A percentile compares a stretch with the other conserved stretches of the same genome.
Conservation (phyloP, 2,888 invertebrate genomes). For the Aspidiotus rigidus region DNA sequence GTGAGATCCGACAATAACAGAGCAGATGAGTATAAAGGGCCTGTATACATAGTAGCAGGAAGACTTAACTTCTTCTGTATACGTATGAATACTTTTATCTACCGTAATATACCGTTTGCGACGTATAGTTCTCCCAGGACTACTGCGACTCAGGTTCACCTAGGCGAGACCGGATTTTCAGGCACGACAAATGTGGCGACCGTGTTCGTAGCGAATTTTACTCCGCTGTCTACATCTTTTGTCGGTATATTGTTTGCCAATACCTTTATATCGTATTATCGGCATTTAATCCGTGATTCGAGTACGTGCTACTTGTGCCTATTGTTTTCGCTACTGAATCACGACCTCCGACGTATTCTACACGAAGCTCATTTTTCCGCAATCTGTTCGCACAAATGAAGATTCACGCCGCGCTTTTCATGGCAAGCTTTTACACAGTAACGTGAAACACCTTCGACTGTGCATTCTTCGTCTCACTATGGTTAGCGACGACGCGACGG, state of each 20-base stretch:
- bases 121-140: background rate
- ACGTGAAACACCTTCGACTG: too few species aligned
- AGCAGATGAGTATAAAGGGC: background rate
- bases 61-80: too few species aligned
- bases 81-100: background rate
- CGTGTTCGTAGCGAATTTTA: conserved; percentile 26
- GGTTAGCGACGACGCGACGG: too few species aligned
- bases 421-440: too few species aligned
- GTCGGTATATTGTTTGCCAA: conserved; percentile 28
- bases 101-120: background rate
- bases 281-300: conserved; percentile 29
- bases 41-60: too few species aligned
- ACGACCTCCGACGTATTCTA: conserved; percentile 16
- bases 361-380: conserved; percentile 2
- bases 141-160: conserved; percentile 8
- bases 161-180: conserved; percentile 26
- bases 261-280: conserved; percentile 29
- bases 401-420: background rate
- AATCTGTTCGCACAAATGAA: conserved; percentile 4
- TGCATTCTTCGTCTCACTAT: too few species aligned
- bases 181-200: conserved; percentile 27
- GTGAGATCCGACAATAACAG: conserved; percentile 2
- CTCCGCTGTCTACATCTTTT: conserved; percentile 28
- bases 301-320: conserved; percentile 29
- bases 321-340: conserved; percentile 30